phyloP scores from a whole-genome alignment of 2,888 invertebrate genomes.

The Melanostoma scalare region DNA sequence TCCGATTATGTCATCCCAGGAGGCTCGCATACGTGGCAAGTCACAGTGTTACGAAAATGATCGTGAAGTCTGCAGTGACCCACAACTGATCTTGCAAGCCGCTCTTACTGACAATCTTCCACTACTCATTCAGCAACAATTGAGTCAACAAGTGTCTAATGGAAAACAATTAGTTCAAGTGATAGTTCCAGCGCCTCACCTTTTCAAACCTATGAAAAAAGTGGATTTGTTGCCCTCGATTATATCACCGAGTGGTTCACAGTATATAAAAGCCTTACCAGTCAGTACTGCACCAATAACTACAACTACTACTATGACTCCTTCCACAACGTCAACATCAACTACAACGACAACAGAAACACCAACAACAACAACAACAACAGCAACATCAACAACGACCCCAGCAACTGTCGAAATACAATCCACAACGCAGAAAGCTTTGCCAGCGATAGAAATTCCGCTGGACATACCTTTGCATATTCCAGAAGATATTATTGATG shows the following conservation, averaged over 20 bases:
- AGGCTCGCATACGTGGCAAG: conserved; percentile 88
- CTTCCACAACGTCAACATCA: conserved; percentile 49
- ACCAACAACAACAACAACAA: conserved; percentile 68
- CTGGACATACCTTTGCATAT: conserved; percentile 28
- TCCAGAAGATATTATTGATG: background rate
- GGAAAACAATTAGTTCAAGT: conserved; percentile 78
- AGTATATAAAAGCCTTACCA: conserved; percentile 76
- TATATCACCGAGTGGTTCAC: conserved; percentile 77
- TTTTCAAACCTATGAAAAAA: conserved; percentile 76
- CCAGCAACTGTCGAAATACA: conserved; percentile 36
- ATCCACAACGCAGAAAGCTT: conserved; percentile 54
- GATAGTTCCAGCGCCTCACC: conserved; percentile 78
- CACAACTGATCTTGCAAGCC: conserved; percentile 77
- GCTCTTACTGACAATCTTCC: conserved; percentile 75
- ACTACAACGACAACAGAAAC: conserved; percentile 73
- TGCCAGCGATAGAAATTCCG: conserved; percentile 17
- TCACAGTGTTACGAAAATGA: conserved; percentile 83
- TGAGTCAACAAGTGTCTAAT: conserved; percentile 75
- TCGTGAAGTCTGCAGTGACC: conserved; percentile 80
- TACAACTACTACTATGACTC: conserved; percentile 22
- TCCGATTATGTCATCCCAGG: conserved; percentile 87
- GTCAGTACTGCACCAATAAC: conserved; percentile 65
- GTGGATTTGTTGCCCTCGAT: conserved; percentile 78
- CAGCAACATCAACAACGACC: conserved; percentile 74
- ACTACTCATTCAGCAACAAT: conserved; percentile 75